Base-by-base conservation (phyloP, 1,140 invertebrate genomes). In the Drosophila arawakana region DNA sequence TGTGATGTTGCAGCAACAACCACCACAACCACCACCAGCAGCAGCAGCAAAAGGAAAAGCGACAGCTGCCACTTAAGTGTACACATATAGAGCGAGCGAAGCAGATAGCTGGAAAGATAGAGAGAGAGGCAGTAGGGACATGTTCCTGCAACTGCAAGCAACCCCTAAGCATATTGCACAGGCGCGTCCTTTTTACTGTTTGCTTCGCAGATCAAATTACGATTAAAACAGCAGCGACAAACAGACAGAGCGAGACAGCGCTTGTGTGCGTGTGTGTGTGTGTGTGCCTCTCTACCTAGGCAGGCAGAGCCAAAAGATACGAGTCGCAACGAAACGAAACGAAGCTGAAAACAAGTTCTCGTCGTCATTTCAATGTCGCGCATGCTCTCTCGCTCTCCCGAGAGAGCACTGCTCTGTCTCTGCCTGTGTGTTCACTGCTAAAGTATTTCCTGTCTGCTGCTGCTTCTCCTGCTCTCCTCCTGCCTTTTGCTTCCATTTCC, bases 161-260 rank as follows among this genome's bases (percentile, higher is more conserved):
- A 84, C 81, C 81, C 81, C 81, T 85, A 80, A 72, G 81, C 81
- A 84, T 84, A 84, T 84, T 84, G 81, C 81, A 84, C 81, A 81
- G 79, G 73, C 81, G 81, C 81, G 81, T 85, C 82, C 81, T 85
- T 86, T 86, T 81, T 60, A 73, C 78, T 83, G 78, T 67, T 78
- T 81, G 78, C 82, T 66, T 71, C 71, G 30, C 58, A 75, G 81
- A 85, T 85, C 81, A 78, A 85, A 86, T 85, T 85, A 78, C 81
- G 78, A 82, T 81, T 78, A 85, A 61, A 43, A 30, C 43, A 52
- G 62, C 30, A 63, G 54, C 15, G 7, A 11, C 10, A 46, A 15
- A 18, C 6, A 13, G 35, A 44, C 21, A 55, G 7, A 39, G 41
- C 34, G 2, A 3, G 10, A 39, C 5, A 9, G 46, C 8, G 9